phyloP scores from a whole-genome alignment of 2,888 invertebrate genomes.

The Coecobrya sp. region DNA sequence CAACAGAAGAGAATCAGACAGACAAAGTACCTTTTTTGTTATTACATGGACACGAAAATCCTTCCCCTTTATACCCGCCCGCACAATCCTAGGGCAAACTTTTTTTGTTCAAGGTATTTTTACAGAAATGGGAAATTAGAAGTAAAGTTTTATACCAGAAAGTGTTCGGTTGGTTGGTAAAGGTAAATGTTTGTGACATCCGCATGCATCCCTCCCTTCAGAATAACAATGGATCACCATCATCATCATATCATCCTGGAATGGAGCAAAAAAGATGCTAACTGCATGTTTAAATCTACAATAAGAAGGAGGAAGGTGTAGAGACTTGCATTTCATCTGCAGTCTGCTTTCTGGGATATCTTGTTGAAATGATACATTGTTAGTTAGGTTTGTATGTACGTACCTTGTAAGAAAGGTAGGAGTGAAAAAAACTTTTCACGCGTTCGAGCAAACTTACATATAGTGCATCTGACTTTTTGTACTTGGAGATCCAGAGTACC shows the following conservation, averaged over 20 bases:
- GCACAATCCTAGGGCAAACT: not conserved
- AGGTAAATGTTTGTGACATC: slow-evolving; percentile 61
- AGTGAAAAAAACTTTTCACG: slow-evolving; percentile 31
- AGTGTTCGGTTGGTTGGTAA: not conserved
- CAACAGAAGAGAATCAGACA: not conserved
- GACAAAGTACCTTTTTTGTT: slow-evolving; percentile 8
- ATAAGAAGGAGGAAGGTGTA: not conserved
- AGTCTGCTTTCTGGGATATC: not conserved
- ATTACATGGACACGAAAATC: slow-evolving; percentile 8
- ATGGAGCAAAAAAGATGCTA: not conserved
- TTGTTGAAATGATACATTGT: slow-evolving; percentile 53
- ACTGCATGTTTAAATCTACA: not conserved
- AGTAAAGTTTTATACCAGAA: slow-evolving; percentile 39
- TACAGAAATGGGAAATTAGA: slow-evolving; percentile 49
- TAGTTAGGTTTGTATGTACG: not conserved
- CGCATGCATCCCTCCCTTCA: slow-evolving; percentile 6
- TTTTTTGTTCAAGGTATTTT: slow-evolving; percentile 22
- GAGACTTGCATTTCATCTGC: slow-evolving; percentile 20
- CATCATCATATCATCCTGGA: not conserved
- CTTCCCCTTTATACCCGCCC: slow-evolving; percentile 54
- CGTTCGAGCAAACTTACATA: not conserved
- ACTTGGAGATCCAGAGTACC: slow-evolving; percentile 6
- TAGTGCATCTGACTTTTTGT: slow-evolving; percentile 8
- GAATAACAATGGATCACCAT: not conserved
- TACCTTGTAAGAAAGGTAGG: not conserved